Conservation (phyloP, 1,140 invertebrate genomes). For the Manduca sexta region DNA sequence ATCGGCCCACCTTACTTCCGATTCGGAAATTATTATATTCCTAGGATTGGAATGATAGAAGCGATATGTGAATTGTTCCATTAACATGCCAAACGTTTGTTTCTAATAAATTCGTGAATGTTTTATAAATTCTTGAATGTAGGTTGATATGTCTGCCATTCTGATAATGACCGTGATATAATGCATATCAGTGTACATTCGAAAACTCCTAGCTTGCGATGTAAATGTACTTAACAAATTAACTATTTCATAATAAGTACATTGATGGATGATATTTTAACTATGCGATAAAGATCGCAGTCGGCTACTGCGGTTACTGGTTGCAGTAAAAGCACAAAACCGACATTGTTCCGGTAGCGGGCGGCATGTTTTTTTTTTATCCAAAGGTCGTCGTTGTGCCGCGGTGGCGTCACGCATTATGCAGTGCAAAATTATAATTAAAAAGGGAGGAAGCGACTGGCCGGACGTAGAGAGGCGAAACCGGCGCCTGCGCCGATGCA, state of each 20-base stretch:
- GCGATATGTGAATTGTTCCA: conserved; percentile 45
- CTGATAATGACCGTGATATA: conserved; percentile 3
- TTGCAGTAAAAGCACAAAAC: neutral
- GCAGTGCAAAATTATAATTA: conserved; percentile 40
- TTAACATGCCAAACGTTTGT: conserved; percentile 40
- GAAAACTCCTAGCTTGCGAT: no score
- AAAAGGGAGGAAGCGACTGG: conserved; percentile 53
- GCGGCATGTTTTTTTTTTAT: neutral
- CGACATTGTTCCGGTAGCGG: neutral
- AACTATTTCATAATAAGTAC: no score
- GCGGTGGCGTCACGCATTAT: conserved; percentile 20
- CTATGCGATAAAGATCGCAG: no score
- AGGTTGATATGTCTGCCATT: conserved; percentile 29
- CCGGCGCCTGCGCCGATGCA: conserved; percentile 58
- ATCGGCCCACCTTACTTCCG: conserved; percentile 67
- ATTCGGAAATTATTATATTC: conserved; percentile 70
- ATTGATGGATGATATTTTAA: no score
- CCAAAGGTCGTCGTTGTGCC: neutral
- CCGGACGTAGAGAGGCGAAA: conserved; percentile 53
- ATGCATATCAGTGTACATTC: no score
- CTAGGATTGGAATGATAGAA: conserved; percentile 50
- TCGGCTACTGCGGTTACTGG: no score
- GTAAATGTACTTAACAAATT: no score
- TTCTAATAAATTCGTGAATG: conserved; percentile 49
- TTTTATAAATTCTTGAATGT: conserved; percentile 43